A percentile compares a stretch with the other conserved stretches of the same genome.
phyloP scores from a whole-genome alignment of 2,113 vertebrate species.

The Mormyrus lacerda region DNA sequence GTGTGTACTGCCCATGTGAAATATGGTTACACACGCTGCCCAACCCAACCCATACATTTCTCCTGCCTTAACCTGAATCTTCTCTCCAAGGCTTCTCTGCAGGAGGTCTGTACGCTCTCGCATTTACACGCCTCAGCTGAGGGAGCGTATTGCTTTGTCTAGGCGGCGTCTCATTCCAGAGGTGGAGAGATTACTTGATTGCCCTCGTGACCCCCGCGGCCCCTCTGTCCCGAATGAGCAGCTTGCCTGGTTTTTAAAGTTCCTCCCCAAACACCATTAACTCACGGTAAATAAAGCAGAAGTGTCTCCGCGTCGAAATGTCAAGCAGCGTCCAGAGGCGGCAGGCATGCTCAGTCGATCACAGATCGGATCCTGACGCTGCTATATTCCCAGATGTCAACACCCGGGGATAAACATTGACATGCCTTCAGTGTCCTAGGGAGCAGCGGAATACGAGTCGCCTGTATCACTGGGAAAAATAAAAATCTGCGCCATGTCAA shows the following conservation, averaged over 20 bases:
- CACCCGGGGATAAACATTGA: neutral
- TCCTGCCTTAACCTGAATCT: neutral
- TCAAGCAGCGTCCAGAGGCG: slow-evolving; percentile 16
- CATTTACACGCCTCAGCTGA: neutral
- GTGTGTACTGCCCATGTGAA: neutral
- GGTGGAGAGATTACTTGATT: slow-evolving; percentile 33
- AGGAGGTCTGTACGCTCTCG: neutral
- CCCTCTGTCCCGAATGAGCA: slow-evolving; percentile 19
- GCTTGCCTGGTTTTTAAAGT: slow-evolving; percentile 25
- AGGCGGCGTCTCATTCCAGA: slow-evolving; percentile 29
- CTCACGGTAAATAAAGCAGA: slow-evolving; percentile 20
- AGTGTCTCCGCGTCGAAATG: slow-evolving; percentile 27
- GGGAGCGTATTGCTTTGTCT: slow-evolving; percentile 24
- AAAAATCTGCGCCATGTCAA: slow-evolving; percentile 22
- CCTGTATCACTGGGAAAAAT: slow-evolving; percentile 12
- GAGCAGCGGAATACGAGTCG: neutral
- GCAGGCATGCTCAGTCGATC: slow-evolving; percentile 9
- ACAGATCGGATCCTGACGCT: neutral
- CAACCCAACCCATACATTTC: neutral
- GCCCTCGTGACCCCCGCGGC: slow-evolving; percentile 27
- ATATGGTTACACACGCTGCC: neutral
- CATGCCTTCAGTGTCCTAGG: neutral
- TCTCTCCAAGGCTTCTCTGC: neutral
- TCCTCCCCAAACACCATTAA: slow-evolving; percentile 29
- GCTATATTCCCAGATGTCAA: neutral